These are phyloP conservation scores for Cheilosia vulpina DNA, from an alignment of 2,888 invertebrate species.

Conservation along the genomic window DNA sequence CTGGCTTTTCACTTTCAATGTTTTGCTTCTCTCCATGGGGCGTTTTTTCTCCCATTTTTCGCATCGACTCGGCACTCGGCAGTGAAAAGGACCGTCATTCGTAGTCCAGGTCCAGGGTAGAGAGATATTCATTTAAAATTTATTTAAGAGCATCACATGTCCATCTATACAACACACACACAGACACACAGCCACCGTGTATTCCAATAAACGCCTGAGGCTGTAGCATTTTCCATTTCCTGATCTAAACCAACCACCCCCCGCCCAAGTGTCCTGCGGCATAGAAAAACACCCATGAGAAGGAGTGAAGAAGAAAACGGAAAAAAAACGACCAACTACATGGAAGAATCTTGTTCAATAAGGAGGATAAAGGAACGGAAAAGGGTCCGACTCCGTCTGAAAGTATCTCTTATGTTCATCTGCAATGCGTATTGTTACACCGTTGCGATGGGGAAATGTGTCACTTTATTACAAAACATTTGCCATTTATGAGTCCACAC, in stretches of 20 bases:
- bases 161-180: constrained; percentile 23
- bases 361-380: constrained; percentile 32
- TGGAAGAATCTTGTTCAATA: constrained; percentile 65
- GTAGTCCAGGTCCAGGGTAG: constrained; percentile 31
- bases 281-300: constrained; percentile 28
- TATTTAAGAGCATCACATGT: constrained; percentile 62
- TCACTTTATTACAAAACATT: constrained; percentile 74
- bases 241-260: constrained; percentile 34
- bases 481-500: constrained; percentile 72
- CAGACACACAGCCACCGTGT: constrained; percentile 10
- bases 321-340: constrained; percentile 44
- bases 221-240: constrained; percentile 66
- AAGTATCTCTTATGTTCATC: constrained; percentile 61
- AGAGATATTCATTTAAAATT: constrained; percentile 50
- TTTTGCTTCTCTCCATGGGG: neutral
- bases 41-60: constrained; percentile 24
- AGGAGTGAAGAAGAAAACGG: constrained; percentile 25
- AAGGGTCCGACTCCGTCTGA: constrained; percentile 25
- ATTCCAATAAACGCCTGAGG: constrained; percentile 69
- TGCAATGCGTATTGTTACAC: constrained; percentile 75
- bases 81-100: constrained; percentile 47
- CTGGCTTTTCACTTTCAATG: constrained; percentile 46
- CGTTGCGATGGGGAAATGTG: constrained; percentile 63
- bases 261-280: constrained; percentile 26
- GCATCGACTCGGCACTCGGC: constrained; percentile 21